Evolutionary conservation across 2,888 invertebrate species (phyloP), one percentile per base, ranked within the genome.

Genomic region (Rhorus exstirpatorius): DNA sequence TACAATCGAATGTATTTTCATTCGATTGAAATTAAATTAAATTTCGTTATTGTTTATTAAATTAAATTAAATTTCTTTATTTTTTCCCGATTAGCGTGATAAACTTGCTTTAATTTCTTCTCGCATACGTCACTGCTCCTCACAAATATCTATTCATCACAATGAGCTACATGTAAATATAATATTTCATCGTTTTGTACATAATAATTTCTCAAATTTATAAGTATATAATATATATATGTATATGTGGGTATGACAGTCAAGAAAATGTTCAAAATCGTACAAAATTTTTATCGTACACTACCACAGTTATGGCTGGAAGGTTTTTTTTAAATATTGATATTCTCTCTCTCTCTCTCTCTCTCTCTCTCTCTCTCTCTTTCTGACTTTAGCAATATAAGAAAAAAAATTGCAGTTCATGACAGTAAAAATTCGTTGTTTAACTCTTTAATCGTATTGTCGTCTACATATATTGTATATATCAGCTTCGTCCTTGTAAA

Each of bases 401-500:
- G 63, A 17, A 41, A 31, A 17, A 41, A 41, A 49, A 24, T 51
- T 17, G 26, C 4, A 53, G 41, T 61, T 14, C 19, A 17, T 53
- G 7, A 14, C 7, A 19, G 24, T 58, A 49, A 24, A 53, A 41
- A 31, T 41, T 53, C n/a, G 21, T 81, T 60, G 38, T 71, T 67
- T 31, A 77, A 67, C 26, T 41, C 10, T 67, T 79, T 79, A 38
- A 68, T 46, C 53, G 46, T 53, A 61, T 61, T 49, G 38, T 55
- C 49, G 65, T 79, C 6, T 41, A 35, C 14, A n/a, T 61, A 14
- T 38, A 49, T 49, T 58, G 8, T 21, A 14, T 51, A 41, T 55
- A 10, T 68, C 61, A 4, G 46, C 72, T 44, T 55, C 68, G 67
- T 46, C 46, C 61, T 68, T 81, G 78, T 81, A 81, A 53, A 81